Evolutionary conservation across 2,888 invertebrate genomes (phyloP).

Genomic region (Drosophila maculinotata): DNA sequence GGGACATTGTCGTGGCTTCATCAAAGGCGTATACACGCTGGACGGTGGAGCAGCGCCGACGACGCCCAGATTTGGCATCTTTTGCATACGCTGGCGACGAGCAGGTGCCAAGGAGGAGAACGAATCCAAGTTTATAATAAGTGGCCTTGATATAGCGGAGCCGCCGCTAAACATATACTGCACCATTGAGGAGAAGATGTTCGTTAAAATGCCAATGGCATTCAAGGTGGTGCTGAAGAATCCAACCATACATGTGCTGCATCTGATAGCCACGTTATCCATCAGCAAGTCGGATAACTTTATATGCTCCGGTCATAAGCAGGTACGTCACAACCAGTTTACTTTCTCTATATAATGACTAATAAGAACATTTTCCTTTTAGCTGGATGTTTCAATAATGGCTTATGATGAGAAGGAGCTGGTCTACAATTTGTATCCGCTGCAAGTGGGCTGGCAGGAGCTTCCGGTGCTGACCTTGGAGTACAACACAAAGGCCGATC

Average conservation of each 20-base stretch:
- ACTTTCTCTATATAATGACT: not conserved
- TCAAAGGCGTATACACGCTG: constrained; percentile 78
- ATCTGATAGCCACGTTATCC: constrained; percentile 83
- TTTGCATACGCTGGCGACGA: constrained; percentile 84
- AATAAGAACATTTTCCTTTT: constrained; percentile 1
- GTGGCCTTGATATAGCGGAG: constrained; percentile 83
- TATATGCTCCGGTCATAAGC: constrained; percentile 97
- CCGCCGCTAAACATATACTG: constrained; percentile 85
- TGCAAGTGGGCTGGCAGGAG: constrained; percentile 85
- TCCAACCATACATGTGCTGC: constrained; percentile 83
- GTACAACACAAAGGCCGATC: constrained; percentile 84
- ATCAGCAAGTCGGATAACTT: constrained; percentile 90
- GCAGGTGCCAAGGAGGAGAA: constrained; percentile 82
- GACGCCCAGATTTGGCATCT: constrained; percentile 80
- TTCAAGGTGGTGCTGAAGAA: constrained; percentile 84
- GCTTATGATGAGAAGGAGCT: constrained; percentile 83
- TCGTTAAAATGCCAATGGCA: constrained; percentile 85
- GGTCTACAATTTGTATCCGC: constrained; percentile 84
- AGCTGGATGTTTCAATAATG: constrained; percentile 85
- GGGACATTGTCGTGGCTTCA: constrained; percentile 83
- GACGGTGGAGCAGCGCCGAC: constrained; percentile 27
- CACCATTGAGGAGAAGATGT: constrained; percentile 85
- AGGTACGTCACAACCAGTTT: constrained; percentile 86
- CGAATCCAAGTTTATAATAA: constrained; percentile 84
- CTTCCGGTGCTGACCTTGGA: constrained; percentile 83